Percentiles rank a stretch among this genome's conserved stretches.
These are phyloP conservation scores for Drosophila prosaltans DNA, from an alignment of 1,140 invertebrate species.

Conservation along the genomic window DNA sequence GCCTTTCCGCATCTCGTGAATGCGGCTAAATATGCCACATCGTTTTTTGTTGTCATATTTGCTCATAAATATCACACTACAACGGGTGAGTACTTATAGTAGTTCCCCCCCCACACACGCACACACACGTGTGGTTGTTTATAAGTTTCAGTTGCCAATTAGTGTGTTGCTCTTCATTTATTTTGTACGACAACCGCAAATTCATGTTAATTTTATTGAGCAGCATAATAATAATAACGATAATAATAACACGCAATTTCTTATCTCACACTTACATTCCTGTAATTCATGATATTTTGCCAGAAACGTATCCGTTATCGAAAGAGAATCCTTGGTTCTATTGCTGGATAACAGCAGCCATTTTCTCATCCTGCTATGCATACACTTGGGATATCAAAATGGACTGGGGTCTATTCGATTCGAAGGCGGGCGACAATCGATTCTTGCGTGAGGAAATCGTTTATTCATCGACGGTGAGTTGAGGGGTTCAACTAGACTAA, in stretches of 20 bases:
- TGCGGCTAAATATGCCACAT: conserved; percentile 86
- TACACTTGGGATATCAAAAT: conserved; percentile 98
- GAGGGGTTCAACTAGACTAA: conserved; percentile 37
- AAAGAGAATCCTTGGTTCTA: conserved; percentile 92
- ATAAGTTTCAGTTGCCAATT: conserved; percentile 56
- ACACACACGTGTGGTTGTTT: conserved; percentile 43
- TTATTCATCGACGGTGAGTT: conserved; percentile 87
- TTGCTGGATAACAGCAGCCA: conserved; percentile 89
- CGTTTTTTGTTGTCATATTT: conserved; percentile 83
- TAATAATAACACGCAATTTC: conserved; percentile 20
- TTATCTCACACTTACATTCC: neutral
- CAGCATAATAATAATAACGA: neutral
- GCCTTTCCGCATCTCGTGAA: conserved; percentile 98
- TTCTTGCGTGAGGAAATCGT: conserved; percentile 91
- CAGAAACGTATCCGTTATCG: conserved; percentile 85
- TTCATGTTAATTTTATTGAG: conserved; percentile 61
- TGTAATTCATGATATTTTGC: neutral
- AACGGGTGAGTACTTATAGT: conserved; percentile 60
- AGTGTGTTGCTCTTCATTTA: conserved; percentile 38
- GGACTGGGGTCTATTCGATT: conserved; percentile 99
- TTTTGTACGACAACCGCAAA: conserved; percentile 35
- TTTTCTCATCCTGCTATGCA: conserved; percentile 93
- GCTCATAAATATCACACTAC: conserved; percentile 79
- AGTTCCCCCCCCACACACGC: neutral
- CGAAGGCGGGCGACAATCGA: conserved; percentile 90